Base-by-base conservation (phyloP, 2,113 vertebrate species). In the Oxyura jamaicensis region DNA sequence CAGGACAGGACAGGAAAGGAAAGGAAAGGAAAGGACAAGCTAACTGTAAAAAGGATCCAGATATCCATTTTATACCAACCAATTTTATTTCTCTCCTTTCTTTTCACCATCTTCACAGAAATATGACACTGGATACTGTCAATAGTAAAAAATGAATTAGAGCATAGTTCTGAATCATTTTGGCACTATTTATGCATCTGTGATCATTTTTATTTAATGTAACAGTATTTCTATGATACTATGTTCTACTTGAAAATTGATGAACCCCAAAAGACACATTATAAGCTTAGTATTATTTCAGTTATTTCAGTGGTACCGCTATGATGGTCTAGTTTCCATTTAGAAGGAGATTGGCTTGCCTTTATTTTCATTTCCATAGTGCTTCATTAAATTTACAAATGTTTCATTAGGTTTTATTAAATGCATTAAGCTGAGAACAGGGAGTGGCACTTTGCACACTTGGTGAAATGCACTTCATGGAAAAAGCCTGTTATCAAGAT, bases 321-420 rank as follows among this genome's bases (percentile, higher is more conserved):
- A 36, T 56, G 58, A 60, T 46, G n/a, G 78, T 46, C 83, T 80
- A 10, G 53, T 48, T 90, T 84, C 78, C 91, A 88, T 62, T 82
- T 72, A 77, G 46, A 55, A 86, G 63, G 79, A 84, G 29, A 53
- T 72, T 85, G 90, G 44, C 59, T 93, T 84, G 89, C 60, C 73
- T 96, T 97, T 95, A 36, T 93, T 97, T 96, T 71, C 73, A 91
- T 94, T 96, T 97, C 66, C 82, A 92, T 95, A 97, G 86, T 91
- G 76, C 77, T 97, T 97, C 88, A 96, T 97, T 97, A 97, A 73
- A 69, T 96, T 93, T 95, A 80, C 89, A 96, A 89, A 96, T 91
- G 90, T 96, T 96, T 96, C 92, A 97, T 96, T 96, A 97, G 95
- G 83, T 95, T 98, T 97, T 97, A 97, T 97, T 97, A 98, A 97